These are phyloP conservation scores for Hoplodrina blanda DNA, from an alignment of 2,888 invertebrate genomes.

Conservation along the genomic window DNA sequence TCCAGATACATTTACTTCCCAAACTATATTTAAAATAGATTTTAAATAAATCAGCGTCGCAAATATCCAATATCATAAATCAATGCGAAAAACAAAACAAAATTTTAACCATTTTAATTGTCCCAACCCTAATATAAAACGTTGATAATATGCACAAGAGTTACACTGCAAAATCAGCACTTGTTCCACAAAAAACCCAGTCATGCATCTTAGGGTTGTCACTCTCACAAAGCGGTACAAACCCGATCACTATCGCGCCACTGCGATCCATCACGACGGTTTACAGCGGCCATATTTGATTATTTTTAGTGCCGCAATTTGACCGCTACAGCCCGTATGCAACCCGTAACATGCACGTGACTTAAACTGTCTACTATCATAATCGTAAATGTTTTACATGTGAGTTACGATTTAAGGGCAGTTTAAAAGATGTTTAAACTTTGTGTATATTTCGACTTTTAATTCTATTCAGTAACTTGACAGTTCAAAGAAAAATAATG, in stretches of 20 bases:
- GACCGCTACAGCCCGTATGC: constrained; percentile 6
- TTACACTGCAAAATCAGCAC: neutral
- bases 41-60: too few species aligned
- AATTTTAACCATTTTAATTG: neutral
- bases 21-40: too few species aligned
- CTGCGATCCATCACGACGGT: constrained; percentile 38
- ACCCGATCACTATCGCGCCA: constrained; percentile 27
- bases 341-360: constrained; percentile 10
- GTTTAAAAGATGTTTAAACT: neutral
- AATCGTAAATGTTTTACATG: constrained; percentile 24
- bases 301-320: constrained; percentile 38
- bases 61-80: neutral
- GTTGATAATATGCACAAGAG: neutral
- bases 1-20: too few species aligned
- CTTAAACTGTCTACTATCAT: constrained; percentile 12
- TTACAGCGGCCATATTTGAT: constrained; percentile 37
- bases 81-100: neutral
- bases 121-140: neutral
- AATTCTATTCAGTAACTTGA: too few species aligned
- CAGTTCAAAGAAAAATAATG: too few species aligned
- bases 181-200: constrained; percentile 22
- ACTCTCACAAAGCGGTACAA: constrained; percentile 35
- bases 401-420: constrained; percentile 1
- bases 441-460: too few species aligned
- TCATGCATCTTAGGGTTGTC: constrained; percentile 43